Evolutionary conservation across 2,797 vertebrate species (phyloP), one percentile per base, ranked within the genome.

Genomic region (Sebastes kiyomatsui): DNA sequence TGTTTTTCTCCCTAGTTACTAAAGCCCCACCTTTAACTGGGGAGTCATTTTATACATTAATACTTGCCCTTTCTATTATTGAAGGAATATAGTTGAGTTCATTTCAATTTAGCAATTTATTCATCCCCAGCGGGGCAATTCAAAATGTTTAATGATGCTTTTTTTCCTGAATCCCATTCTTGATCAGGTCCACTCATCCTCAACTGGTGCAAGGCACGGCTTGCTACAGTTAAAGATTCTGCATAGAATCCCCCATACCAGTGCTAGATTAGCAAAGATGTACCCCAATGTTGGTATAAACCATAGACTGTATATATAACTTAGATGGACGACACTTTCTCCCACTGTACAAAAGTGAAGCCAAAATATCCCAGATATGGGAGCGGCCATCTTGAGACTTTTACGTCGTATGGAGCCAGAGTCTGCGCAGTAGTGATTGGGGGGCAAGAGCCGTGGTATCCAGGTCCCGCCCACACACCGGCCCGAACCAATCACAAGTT

Each of bases 11-110:
- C 56, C 10, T 55, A 35, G 27, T 67, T 81, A 52, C 28, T 20
- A 13, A 61, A 80, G 72, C 71, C 69, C 9, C 46, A 62, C 42
- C 52, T 79, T 79, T 54, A 62, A 64, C 32, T 12, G 6, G 6
- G 1, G 20, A 79, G 52, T 42, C 22, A 75, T 77, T 78, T 76
- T 16, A 8, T 28, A 27, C 60, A 67, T 73, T 64, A 80, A 67
- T 38, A 64, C 71, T 67, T 54, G 33, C 59, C 32, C 60, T 86
- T 85, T 30, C 42, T 14, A 42, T 58, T 46, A 72, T 54, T 30
- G 11, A 71, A 35, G 16, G 11, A 58, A 59, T 61, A 73, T 12
- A 38, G 22, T 60, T 58, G 6, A 38, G 25, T 77, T 67, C 6
- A 64, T 62, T 64, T 68, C 4, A 52, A 12, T 72, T 72, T 72